Base-by-base conservation (phyloP, 2,888 invertebrate species). In the Drosophila kambysellisi region DNA sequence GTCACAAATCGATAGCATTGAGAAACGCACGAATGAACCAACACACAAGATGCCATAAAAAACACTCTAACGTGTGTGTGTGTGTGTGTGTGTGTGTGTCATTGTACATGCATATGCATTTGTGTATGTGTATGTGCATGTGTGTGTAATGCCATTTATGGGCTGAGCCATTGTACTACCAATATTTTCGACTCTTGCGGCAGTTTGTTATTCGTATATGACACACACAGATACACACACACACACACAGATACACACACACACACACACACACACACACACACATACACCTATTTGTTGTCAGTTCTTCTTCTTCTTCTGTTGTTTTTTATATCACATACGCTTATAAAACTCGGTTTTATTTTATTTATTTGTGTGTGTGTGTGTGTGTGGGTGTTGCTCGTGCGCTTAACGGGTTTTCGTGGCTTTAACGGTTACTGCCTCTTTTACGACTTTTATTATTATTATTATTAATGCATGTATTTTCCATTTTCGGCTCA, bases 381-480 rank as follows among this genome's bases (percentile, higher is more conserved):
- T 62, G 65, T 62, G 30, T 52, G 46, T 50, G 83, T 72, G 86
- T 90, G 90, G 87, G 87, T 87, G 87, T 89, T 87, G 83, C 88
- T 89, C 87, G 89, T 88, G 90, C 90, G 90, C 78, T 88, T 90
- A 89, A 88, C 87, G 89, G 89, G 89, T 84, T 90, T 88, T 84
- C 81, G 70, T 76, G 74, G 89, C 88, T 84, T 87, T 89, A 90
- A 87, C 87, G 89, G 90, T 88, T 82, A 86, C 88, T 74, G 79
- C 83, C 83, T 74, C 86, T 86, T 89, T 89, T 89, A 84, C 82
- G 87, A 83, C 88, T 81, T 87, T 84, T 89, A 83, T 83, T 88
- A 87, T 86, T 83, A 25, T 25, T 25, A 83, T 83, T 83, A 89
- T 83, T 83, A 87, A 86, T 87, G 84, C 76, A 82, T 87, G 79